These are phyloP conservation scores for Busseola fusca DNA, from an alignment of 2,888 invertebrate species.

Conservation along the genomic window DNA sequence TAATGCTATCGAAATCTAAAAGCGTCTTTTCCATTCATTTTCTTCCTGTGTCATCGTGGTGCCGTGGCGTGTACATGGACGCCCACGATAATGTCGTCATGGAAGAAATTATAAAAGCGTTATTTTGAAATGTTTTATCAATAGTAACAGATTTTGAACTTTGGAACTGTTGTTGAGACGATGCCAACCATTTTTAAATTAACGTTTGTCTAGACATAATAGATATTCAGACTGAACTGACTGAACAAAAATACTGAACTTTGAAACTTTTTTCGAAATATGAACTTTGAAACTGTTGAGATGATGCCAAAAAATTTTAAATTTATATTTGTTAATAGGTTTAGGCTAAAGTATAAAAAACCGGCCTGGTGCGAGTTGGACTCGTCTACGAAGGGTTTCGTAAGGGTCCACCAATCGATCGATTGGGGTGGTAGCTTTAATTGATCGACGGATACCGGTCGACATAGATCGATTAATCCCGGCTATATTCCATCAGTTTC, in stretches of 20 bases:
- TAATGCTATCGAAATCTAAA: too few relatives aligned
- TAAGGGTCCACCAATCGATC: too few relatives aligned
- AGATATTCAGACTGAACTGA: too few relatives aligned
- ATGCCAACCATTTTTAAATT: constrained; percentile 16
- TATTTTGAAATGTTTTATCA: background rate
- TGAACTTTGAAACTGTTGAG: constrained; percentile 11
- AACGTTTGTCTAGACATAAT: constrained; percentile 20
- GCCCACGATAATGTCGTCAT: background rate
- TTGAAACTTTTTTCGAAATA: background rate
- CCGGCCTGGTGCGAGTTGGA: too few relatives aligned
- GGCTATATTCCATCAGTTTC: too few relatives aligned
- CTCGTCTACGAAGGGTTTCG: too few relatives aligned
- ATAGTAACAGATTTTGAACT: constrained; percentile 12
- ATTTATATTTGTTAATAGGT: too few relatives aligned
- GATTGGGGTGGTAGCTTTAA: too few relatives aligned
- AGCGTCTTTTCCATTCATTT: background rate
- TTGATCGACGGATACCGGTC: too few relatives aligned
- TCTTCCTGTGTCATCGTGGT: background rate
- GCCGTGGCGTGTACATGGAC: background rate
- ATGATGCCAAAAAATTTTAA: constrained; percentile 20
- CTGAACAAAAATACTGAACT: too few relatives aligned
- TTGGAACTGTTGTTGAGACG: constrained; percentile 10
- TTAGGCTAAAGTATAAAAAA: background rate
- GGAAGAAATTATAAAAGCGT: too few relatives aligned
- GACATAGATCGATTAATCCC: too few relatives aligned